Evolutionary conservation across 2,797 vertebrate genomes (phyloP), one percentile per base, ranked within the genome.

Genomic region (Acrossocheilus fasciatus): DNA sequence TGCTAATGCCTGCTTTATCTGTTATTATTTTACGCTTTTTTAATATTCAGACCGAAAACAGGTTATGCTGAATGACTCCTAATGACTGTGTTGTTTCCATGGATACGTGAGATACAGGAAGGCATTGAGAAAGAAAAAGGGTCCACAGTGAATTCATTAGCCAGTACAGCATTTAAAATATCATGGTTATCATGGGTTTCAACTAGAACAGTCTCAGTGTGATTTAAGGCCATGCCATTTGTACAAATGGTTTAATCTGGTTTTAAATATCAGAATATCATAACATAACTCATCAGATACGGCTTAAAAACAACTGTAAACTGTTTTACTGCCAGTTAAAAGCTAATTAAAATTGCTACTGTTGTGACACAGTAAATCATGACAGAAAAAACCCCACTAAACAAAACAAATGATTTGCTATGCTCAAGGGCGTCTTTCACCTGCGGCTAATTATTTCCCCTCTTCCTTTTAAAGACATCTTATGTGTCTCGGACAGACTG

Each of bases 1-100:
- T 62, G 41, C 66, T 83, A 88, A 90, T 89, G 87, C 79, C 57
- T 6, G 39, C 50, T 86, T 86, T 70, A 83, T 81, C 52, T 87
- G 30, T 83, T 81, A 86, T 89, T 76, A 75, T 85, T 88, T 87
- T 76, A 59, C 36, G 59, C 83, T 72, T 88, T 89, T 89, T 86
- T n/a, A 87, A 91, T 81, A 91, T 79, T 83, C 86, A 87, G 83
- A 87, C 68, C 36, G 74, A 90, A 90, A 89, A 88, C 87, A 84
- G 82, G 82, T 86, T 91, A 87, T 83, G 84, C 87, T 79, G 89
- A 88, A 84, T 87, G 86, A 77, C 78, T 80, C 85, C 72, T 89
- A 89, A 91, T 91, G 88, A 90, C 83, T 68, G 72, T 75, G 69
- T 83, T 84, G 89, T 92, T 91, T 84, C 91, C 91, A 93, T 92